A percentile compares a stretch with the other conserved stretches of the same genome.
These are phyloP conservation scores for Dicentrarchus labrax DNA, from an alignment of 2,113 vertebrate species.

Conservation along the genomic window DNA sequence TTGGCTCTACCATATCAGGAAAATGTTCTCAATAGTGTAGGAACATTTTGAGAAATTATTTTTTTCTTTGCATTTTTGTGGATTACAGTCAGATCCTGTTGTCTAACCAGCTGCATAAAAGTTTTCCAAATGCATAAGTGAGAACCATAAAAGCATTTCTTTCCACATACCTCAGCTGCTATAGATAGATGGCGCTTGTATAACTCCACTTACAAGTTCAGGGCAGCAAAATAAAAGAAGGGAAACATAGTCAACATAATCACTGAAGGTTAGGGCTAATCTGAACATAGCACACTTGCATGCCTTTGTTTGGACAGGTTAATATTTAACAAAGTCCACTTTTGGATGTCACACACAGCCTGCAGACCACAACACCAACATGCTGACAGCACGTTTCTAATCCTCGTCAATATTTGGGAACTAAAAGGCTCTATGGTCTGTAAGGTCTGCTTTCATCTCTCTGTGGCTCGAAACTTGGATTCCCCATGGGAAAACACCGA, in stretches of 20 bases:
- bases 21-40: too few species aligned
- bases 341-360: slow-evolving; percentile 13
- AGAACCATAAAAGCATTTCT: neutral
- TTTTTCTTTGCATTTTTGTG: slow-evolving; percentile 18
- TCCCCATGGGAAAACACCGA: slow-evolving; percentile 11
- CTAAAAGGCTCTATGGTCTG: neutral
- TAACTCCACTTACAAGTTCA: neutral
- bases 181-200: neutral
- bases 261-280: neutral
- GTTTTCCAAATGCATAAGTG: neutral
- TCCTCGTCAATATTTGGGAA: slow-evolving; percentile 32
- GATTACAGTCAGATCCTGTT: neutral
- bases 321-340: slow-evolving; percentile 60
- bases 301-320: slow-evolving; percentile 45
- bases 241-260: slow-evolving; percentile 23
- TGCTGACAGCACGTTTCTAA: slow-evolving; percentile 9
- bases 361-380: slow-evolving; percentile 4
- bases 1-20: neutral
- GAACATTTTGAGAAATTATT: too few species aligned
- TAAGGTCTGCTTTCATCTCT: neutral
- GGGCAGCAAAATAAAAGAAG: neutral
- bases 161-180: neutral
- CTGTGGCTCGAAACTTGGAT: neutral
- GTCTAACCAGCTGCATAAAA: neutral
- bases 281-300: neutral